These are phyloP conservation scores for Embiotoca jacksoni DNA, from an alignment of 2,113 vertebrate species.

Conservation along the genomic window DNA sequence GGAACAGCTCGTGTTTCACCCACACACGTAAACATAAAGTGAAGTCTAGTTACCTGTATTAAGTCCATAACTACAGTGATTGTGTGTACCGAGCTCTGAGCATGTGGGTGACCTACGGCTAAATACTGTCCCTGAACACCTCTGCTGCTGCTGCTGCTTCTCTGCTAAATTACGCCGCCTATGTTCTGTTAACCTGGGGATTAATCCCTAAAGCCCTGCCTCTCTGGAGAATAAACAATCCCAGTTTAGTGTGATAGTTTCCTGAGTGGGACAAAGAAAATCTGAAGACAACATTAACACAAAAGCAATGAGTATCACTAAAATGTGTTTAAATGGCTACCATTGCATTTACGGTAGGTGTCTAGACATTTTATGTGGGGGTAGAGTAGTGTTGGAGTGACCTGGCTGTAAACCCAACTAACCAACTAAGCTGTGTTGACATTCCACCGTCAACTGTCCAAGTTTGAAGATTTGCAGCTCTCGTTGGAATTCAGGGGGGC, in stretches of 20 bases:
- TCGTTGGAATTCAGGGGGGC: slow-evolving; percentile 46
- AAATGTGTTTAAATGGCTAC: background rate
- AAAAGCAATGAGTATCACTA: background rate
- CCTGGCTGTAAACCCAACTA: background rate
- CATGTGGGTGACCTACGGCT: no score
- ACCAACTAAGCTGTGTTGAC: slow-evolving; percentile 7
- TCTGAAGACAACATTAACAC: background rate
- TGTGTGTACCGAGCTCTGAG: background rate
- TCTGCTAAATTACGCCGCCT: background rate
- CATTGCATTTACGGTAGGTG: background rate
- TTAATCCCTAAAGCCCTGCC: background rate
- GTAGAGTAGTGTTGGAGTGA: background rate
- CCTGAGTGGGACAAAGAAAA: background rate
- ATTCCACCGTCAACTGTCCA: slow-evolving; percentile 38
- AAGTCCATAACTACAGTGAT: background rate
- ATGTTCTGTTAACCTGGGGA: background rate
- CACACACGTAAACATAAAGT: no score
- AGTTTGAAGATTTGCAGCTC: slow-evolving; percentile 50
- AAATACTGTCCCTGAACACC: no score
- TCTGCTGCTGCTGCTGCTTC: no score
- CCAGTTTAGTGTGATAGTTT: background rate
- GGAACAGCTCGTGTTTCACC: no score
- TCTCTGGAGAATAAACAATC: background rate
- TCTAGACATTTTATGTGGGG: background rate
- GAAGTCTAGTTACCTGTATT: background rate